Evolutionary conservation across 2,797 vertebrate genomes (phyloP).

Genomic region (Melanogrammus aeglefinus): DNA sequence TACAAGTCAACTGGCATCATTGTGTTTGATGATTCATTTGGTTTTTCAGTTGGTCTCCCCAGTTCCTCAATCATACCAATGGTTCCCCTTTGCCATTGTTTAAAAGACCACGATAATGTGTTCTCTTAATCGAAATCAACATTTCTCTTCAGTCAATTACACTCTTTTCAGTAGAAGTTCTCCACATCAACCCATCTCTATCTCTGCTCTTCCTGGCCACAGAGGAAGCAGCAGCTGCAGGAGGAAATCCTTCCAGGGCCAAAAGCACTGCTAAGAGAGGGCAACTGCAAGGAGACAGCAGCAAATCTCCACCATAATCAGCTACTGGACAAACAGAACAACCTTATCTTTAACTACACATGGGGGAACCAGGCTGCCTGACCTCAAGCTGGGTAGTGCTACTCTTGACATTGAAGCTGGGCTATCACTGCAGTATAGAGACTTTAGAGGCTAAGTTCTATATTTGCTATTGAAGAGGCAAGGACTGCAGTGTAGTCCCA

Average conservation of each 20-base stretch:
- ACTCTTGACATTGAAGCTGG: slow-evolving; percentile 64
- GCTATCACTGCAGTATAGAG: slow-evolving; percentile 35
- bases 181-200: slow-evolving; percentile 56
- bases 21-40: background rate
- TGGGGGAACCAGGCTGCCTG: slow-evolving; percentile 37
- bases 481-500: background rate
- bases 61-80: background rate
- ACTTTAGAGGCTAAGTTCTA: slow-evolving; percentile 7
- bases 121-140: background rate
- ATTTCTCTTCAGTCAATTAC: slow-evolving; percentile 16
- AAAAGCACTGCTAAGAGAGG: slow-evolving; percentile 57
- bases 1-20: background rate
- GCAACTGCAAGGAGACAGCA: slow-evolving; percentile 32
- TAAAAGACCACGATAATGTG: background rate
- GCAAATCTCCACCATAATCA: slow-evolving; percentile 46
- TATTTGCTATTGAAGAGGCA: background rate
- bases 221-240: slow-evolving; percentile 68
- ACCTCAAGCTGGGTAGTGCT: slow-evolving; percentile 46
- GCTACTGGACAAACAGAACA: slow-evolving; percentile 62
- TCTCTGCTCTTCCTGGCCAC: slow-evolving; percentile 66
- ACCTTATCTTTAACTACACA: slow-evolving; percentile 65
- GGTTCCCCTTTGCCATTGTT: background rate
- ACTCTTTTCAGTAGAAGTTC: slow-evolving; percentile 16
- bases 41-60: background rate
- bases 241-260: slow-evolving; percentile 74